Base-by-base conservation (phyloP, 2,113 vertebrate species). In the Australoheros scitulus region DNA sequence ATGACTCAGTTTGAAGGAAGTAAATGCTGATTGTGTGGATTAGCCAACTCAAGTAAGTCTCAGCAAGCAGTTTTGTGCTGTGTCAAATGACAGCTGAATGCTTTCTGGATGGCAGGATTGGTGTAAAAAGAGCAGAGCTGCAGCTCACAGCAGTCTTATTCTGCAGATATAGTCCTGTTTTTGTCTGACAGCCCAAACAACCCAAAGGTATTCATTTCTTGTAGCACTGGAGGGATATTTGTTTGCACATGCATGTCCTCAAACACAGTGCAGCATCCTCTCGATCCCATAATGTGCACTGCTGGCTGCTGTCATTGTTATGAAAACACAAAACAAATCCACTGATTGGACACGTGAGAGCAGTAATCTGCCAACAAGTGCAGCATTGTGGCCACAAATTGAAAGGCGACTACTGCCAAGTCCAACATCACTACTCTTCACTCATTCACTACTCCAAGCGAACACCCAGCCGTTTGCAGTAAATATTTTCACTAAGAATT, bases 11-110 rank as follows among this genome's bases (percentile, higher is more conserved):
- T 8, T 59, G 11, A 36, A 29, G 15, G 10, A 26, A 43, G 17
- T 68, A 58, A 85, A 77, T 57, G 59, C 76, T 70, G 61, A 68
- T 64, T 70, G 34, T 17, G 17, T 34, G 57, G 24, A 61, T 57
- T 24, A 34, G 15, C n/a, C 6, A 14, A 20, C 17, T 47, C 5
- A 5, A 65, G 36, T 55, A 65, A 63, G 61, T 41, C 74, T 82
- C 68, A 60, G 43, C 65, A 7, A 70, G 65, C 24, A 52, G 36
- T 20, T 60, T 61, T 7, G 14, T 32, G 41, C 17, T 61, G 38
- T 50, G 32, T 38, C 14, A 79, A 15, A 9, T 64, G 41, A 52
- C 24, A 72, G 24, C 3, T 10, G 18, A 50, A 61, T 24, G 20
- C 61, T 20, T 24, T 11, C 34, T 11, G 50, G 55, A 18, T 58